A percentile compares a stretch with the other conserved stretches of the same genome.
phyloP scores from a whole-genome alignment of 2,888 invertebrate species.

The Invenusta paracnida region DNA sequence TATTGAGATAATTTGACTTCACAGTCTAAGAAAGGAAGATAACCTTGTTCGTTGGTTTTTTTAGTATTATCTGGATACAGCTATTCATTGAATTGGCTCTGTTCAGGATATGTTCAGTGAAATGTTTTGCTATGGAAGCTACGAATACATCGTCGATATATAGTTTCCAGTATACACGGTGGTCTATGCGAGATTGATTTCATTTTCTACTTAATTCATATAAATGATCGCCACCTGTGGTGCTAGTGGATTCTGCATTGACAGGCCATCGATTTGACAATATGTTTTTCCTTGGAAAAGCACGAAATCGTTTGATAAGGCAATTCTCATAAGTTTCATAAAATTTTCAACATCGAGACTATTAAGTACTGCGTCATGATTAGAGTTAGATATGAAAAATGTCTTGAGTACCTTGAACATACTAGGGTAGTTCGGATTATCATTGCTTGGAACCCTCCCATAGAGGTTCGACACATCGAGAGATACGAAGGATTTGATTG shows the following conservation, averaged over 20 bases:
- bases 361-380: too few species aligned
- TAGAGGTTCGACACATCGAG: too few species aligned
- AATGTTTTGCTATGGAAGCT: background rate
- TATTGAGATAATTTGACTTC: background rate
- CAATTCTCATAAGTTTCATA: background rate
- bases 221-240: conserved; percentile 4
- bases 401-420: too few species aligned
- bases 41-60: background rate
- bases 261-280: background rate
- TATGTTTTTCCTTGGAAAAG: conserved; percentile 5
- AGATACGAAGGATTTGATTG: too few species aligned
- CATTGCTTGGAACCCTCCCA: too few species aligned
- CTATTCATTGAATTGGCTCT: background rate
- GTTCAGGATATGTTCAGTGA: background rate
- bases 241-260: background rate
- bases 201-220: background rate
- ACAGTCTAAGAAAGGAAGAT: background rate
- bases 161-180: background rate
- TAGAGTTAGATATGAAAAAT: too few species aligned
- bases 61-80: background rate
- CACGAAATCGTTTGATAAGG: background rate
- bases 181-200: background rate
- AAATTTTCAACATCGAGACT: too few species aligned
- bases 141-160: background rate
- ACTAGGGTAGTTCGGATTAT: too few species aligned